These are phyloP conservation scores for Neodon shergylaensis DNA, from an alignment of 2,113 vertebrate species.

Conservation along the genomic window DNA sequence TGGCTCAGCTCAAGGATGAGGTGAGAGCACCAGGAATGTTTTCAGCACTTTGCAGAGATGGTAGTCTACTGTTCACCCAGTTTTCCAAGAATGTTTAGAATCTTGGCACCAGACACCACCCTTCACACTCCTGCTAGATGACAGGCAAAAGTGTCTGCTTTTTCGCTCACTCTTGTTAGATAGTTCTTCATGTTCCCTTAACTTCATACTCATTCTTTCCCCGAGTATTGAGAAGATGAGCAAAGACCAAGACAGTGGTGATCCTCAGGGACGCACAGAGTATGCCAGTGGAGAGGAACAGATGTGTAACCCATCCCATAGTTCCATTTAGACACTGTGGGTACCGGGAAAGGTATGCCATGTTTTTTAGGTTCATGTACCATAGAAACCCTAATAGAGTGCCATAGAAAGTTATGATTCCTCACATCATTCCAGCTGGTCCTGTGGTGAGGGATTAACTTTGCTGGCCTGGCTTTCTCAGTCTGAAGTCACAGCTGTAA, in stretches of 20 bases:
- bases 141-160: fast-evolving
- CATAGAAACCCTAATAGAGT: neutral
- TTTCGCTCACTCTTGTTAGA: fast-evolving
- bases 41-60: neutral
- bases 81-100: neutral
- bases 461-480: neutral
- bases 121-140: neutral
- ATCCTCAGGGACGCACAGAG: neutral
- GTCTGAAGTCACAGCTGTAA: neutral
- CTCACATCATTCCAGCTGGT: neutral
- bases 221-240: neutral
- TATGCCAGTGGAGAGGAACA: neutral
- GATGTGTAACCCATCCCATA: neutral
- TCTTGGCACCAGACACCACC: no score
- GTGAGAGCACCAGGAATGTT: slow-evolving; percentile 54
- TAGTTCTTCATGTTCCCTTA: neutral
- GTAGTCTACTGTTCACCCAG: neutral
- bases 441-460: neutral
- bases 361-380: neutral
- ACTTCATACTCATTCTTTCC: neutral
- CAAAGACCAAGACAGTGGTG: neutral
- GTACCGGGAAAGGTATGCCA: neutral
- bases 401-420: neutral
- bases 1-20: slow-evolving; percentile 89
- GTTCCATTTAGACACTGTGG: neutral